Evolutionary conservation across 1,140 invertebrate species (phyloP), one percentile per base, ranked within the genome.

Genomic region (Eubasilissa regina): DNA sequence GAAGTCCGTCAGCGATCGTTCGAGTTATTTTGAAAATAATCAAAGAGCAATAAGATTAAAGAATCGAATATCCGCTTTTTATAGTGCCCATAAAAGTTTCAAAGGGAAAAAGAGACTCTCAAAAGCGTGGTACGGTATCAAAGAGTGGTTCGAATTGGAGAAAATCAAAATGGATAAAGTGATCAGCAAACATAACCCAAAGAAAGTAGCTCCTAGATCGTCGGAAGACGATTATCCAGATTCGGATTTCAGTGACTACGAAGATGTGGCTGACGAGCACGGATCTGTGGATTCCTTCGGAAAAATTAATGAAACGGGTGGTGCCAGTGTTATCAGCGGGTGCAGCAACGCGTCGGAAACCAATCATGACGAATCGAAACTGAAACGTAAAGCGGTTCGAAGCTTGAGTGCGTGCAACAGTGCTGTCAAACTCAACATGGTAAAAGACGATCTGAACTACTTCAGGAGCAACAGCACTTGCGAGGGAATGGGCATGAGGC

Each of bases 221-320:
- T 80, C 78, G 4, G 79, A 66, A 51, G 81, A 83, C 47, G 81
- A 80, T 11, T 83, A 83, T 77, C 81, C 78, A 4, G 81, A 83
- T 64, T 83, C 81, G 1, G 81, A 83, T 12, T 83, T 83, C 43
- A 83, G 81, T 73, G 81, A 83, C 68, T 83, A 83, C 64, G 79
- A 83, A 76, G 81, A 83, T 51, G 81, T 83, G 19, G 68, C 77
- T 8, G 78, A 73, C 4, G 56, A 47, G 21, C 25, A 70, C 62
- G 77, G 60, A 13, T 82, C 81, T 9, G 19, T 82, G 9, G 76
- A 80, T 58, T 82, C 81, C 4, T 82, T 82, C 21, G 72, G 77
- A 3, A 78, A 76, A 70, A 75, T 77, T 10, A n/a, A n/a, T n/a
- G 81, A 78, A 21, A 77, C 77, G n/a, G 51, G 64, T 4, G 66